Conservation (phyloP, 2,113 vertebrate genomes). For the Alosa alosa region DNA sequence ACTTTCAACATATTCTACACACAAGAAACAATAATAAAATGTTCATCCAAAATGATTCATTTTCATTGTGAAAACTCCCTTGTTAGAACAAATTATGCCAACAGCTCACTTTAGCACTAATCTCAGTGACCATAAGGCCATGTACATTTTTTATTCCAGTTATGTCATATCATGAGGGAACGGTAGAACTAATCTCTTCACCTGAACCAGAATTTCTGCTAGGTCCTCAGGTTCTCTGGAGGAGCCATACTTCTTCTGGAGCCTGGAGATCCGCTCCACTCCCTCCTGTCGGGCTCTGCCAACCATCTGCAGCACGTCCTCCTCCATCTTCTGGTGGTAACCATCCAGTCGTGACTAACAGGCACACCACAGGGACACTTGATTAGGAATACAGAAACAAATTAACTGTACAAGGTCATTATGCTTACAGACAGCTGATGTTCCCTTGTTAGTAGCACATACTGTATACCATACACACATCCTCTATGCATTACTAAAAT, state of each 20-base stretch:
- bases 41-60: neutral
- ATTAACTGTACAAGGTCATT: neutral
- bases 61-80: neutral
- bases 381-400: neutral
- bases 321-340: conserved; percentile 63
- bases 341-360: conserved; percentile 70
- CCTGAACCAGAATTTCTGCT: conserved; percentile 58
- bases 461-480: neutral
- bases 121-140: neutral
- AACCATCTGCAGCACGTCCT: conserved; percentile 65
- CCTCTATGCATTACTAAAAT: neutral
- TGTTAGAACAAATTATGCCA: neutral
- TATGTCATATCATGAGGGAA: neutral
- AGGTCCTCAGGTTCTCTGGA: conserved; percentile 53
- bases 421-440: neutral
- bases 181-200: conserved; percentile 34
- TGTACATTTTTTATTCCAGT: neutral
- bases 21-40: neutral
- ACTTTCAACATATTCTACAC: neutral
- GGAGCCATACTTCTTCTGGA: conserved; percentile 70
- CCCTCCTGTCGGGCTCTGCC: conserved; percentile 63
- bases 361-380: neutral
- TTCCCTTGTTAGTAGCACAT: neutral
- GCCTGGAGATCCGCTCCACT: conserved; percentile 58
- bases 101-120: neutral